Evolutionary conservation across 1,140 invertebrate genomes (phyloP), one percentile per base, ranked within the genome.

Genomic region (Berghia stephanieae): DNA sequence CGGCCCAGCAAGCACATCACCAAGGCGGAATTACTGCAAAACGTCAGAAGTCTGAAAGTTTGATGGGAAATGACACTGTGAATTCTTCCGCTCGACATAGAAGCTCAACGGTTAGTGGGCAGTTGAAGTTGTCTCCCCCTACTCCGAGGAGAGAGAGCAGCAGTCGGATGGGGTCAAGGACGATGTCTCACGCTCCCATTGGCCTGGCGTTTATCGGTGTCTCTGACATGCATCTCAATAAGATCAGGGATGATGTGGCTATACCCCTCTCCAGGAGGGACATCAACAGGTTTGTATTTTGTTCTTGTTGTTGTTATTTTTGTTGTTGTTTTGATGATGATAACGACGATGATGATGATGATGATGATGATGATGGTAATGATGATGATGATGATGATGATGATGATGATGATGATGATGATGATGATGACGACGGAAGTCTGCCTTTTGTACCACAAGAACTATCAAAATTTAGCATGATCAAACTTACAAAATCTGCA

Each of bases 261-360:
- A 92, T 96, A 21, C 97, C 97, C 3, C 89, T 99, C 87, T 97
- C 96, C 1, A 91, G 96, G 44, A 98, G 98, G 89, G 97, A 99
- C 89, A 97, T 99, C 81, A 98, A 99, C 43, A 42, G 78, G 42
- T 46, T 57, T 6, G 72, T 52, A 10, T 49, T 49, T 49, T 13
- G 10, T 49, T 49, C n/a, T 49, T n/a, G 10, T 49, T 49, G 46
- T n/a, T 49, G 10, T 6, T 34, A 66, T 5, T 36, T 40, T 69
- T 42, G 2, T 69, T 16, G 44, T 69, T 69, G 21, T 69, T 8
- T 40, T 42, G 21, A 10, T 49, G 38, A 38, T 42, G 72, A 24
- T 75, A 76, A 49, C 5, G 70, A 78, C 18, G 46, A 43, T 24
- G 66, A 71, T 42, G 75, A 77, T 8, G 71, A 78, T 68, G 66